phyloP scores from a whole-genome alignment of 1,140 invertebrate genomes.

The Dolichoris vasculosae region DNA sequence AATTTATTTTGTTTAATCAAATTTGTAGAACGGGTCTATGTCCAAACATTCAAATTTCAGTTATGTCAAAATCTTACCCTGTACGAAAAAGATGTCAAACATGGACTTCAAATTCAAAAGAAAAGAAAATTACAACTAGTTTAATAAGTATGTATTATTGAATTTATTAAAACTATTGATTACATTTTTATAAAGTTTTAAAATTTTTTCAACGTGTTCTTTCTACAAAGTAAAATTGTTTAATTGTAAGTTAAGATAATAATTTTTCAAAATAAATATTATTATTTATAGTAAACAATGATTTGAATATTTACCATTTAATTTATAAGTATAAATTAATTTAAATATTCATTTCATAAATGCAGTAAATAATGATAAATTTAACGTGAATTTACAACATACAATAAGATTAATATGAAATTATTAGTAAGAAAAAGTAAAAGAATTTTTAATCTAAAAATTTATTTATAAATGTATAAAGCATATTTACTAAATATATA shows the following conservation, averaged over 20 bases:
- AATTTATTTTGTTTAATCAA: background rate
- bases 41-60: constrained; percentile 50
- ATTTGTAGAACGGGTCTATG: constrained; percentile 61
- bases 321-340: background rate
- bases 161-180: constrained; percentile 30
- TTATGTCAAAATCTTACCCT: constrained; percentile 56
- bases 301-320: no score
- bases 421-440: background rate
- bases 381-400: no score
- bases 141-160: constrained; percentile 61
- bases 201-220: background rate
- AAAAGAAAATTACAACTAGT: constrained; percentile 65
- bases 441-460: background rate
- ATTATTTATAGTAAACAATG: no score
- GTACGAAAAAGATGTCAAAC: constrained; percentile 70
- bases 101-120: constrained; percentile 68
- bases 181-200: background rate
- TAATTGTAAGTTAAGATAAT: no score
- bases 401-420: background rate
- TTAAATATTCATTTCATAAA: no score
- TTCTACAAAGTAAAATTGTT: no score
- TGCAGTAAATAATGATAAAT: no score
- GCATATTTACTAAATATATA: background rate
- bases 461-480: background rate
- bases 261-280: no score